Evolutionary conservation across 2,113 vertebrate genomes (phyloP).

Genomic region (Meleagris gallopavo): DNA sequence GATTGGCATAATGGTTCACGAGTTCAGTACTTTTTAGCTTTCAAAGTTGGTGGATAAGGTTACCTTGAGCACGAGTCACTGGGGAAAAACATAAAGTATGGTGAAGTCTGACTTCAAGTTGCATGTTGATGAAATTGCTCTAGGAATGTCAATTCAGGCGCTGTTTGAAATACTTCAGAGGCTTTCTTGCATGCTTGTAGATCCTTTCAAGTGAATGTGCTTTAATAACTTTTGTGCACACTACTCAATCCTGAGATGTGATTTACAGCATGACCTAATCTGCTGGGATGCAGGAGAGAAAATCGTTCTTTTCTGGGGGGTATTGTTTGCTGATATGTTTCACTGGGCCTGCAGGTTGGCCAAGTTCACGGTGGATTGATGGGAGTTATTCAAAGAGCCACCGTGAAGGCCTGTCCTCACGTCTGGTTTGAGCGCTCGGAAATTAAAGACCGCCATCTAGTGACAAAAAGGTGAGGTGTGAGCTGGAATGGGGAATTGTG

Average conservation of each 20-base stretch:
- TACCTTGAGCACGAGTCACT: neutral
- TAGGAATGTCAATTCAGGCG: neutral
- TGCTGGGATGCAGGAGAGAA: neutral
- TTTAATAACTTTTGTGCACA: neutral
- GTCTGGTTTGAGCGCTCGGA: conserved; percentile 97
- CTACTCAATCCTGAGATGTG: neutral
- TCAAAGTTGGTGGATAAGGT: too few relatives aligned
- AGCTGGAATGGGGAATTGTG: neutral
- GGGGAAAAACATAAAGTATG: neutral
- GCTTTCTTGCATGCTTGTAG: rapidly evolving
- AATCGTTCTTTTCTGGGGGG: neutral
- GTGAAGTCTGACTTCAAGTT: neutral
- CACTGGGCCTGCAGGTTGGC: conserved; percentile 83
- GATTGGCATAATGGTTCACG: neutral
- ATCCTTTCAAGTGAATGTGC: neutral
- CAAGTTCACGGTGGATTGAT: conserved; percentile 92
- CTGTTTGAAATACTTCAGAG: neutral
- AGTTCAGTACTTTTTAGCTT: neutral
- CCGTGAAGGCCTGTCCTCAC: conserved; percentile 91
- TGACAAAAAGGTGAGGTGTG: conserved; percentile 86
- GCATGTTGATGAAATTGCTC: neutral
- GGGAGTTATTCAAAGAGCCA: conserved; percentile 93
- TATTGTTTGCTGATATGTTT: neutral
- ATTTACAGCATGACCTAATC: neutral
- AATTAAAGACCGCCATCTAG: conserved; percentile 91